phyloP scores from a whole-genome alignment of 2,113 vertebrate species.

The Tretioscincus oriximinensis region DNA sequence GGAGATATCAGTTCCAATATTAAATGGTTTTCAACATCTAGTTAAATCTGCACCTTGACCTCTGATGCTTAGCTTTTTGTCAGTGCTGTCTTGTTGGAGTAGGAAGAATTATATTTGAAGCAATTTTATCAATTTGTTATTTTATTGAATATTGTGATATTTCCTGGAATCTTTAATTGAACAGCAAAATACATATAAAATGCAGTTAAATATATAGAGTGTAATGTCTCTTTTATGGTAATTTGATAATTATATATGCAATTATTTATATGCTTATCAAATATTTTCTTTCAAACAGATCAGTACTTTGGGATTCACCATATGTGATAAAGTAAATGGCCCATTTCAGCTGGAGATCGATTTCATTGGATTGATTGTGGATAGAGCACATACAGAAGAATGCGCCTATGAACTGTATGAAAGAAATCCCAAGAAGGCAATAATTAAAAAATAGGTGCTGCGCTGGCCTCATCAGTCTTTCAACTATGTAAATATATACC shows the following conservation, averaged over 20 bases:
- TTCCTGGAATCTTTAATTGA: no score
- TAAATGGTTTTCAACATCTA: no score
- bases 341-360: conserved; percentile 93
- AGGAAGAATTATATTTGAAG: no score
- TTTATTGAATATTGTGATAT: no score
- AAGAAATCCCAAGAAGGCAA: conserved; percentile 63
- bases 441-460: background rate
- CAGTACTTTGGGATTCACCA: conserved; percentile 86
- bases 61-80: no score
- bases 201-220: background rate
- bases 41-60: no score
- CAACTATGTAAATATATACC: no score
- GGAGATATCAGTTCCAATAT: no score
- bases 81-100: no score
- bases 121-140: no score
- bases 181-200: no score
- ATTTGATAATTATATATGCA: background rate
- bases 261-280: background rate
- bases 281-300: conserved; percentile 72
- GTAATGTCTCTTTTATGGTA: background rate
- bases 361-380: conserved; percentile 83
- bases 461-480: background rate
- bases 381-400: conserved; percentile 86
- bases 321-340: conserved; percentile 89
- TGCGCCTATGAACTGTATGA: conserved; percentile 89